Evolutionary conservation across 2,797 vertebrate genomes (phyloP).

Genomic region (Balearica regulorum): DNA sequence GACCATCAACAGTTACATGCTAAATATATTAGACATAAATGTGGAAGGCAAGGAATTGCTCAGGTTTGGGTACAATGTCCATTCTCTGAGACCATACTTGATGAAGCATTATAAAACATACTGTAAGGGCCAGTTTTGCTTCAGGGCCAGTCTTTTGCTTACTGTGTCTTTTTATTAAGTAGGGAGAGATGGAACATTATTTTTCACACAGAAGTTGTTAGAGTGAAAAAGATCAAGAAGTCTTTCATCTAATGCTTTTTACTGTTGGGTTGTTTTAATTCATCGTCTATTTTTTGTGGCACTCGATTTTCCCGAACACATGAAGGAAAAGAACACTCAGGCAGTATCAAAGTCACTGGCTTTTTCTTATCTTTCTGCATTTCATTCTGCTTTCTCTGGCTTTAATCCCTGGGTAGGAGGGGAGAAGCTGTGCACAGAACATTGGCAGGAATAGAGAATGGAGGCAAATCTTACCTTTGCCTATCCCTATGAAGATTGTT

Average conservation of each 20-base stretch:
- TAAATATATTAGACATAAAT: not conserved
- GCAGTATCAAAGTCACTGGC: conserved; percentile 25
- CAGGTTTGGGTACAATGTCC: not conserved
- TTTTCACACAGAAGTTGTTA: conserved; percentile 10
- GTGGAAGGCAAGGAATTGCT: not conserved
- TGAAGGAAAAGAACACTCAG: conserved; percentile 16
- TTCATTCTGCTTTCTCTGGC: not conserved
- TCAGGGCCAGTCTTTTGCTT: conserved; percentile 20
- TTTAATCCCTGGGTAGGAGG: not conserved
- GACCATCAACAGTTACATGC: not conserved
- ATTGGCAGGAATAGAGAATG: not conserved
- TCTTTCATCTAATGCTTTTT: conserved; percentile 49
- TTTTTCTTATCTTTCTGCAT: conserved; percentile 37
- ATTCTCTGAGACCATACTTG: not conserved
- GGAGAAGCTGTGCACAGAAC: not conserved
- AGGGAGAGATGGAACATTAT: not conserved
- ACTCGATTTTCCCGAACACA: not conserved
- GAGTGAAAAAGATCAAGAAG: conserved; percentile 34
- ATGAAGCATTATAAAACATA: not conserved
- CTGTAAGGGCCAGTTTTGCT: conserved; percentile 7
- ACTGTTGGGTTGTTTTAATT: conserved; percentile 4
- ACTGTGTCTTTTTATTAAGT: conserved; percentile 30
- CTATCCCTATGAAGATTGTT: not conserved
- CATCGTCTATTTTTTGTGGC: not conserved
- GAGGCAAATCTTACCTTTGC: not conserved